Evolutionary conservation across 2,888 invertebrate species (phyloP), one percentile per base, ranked within the genome.

Genomic region (Epicampocera succincta): DNA sequence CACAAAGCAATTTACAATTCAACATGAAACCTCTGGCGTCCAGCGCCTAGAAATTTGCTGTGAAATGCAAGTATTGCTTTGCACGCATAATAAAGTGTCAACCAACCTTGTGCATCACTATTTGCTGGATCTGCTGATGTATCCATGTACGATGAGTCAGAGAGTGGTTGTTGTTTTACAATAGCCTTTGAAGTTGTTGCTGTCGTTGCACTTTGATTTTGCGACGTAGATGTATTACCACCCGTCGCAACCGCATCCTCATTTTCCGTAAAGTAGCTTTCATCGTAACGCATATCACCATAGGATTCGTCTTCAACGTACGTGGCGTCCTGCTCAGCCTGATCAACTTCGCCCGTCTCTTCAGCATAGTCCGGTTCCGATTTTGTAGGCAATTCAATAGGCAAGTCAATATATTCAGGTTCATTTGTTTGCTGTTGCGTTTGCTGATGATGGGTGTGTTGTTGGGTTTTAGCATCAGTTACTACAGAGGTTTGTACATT

Each of bases 251-350:
- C 85, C 8, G 87, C 87, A 84, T 91, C 91, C 69, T 91, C 91
- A 81, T 91, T 90, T 85, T 91, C 91, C 25, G 91, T 91, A 84
- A 91, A 91, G 74, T 91, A 91, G 84, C 90, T 91, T 82, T 91
- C 91, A 84, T 91, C 91, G 81, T 91, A 91, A 74, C 91, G 90
- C 93, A 94, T 93, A 90, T 94, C 94, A 90, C 93, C 93, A 88
- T 94, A 94, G 1, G 93, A 92, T 89, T 94, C 94, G 77, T 94
- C 94, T 90, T 94, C 94, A 87, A 93, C 94, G 85, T 93, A 94
- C 86, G 92, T 92, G 0, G 93, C 92, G 87, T 94, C 94, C 86
- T 93, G 93, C 86, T 94, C 94, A 80, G 93, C 93, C 33, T 93
- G 91, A 86, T 93, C 94, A 85, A 93, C 93, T 85, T 94, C 94